These are phyloP conservation scores for Eurytoma adleriae DNA, from an alignment of 2,888 invertebrate species.

Conservation along the genomic window DNA sequence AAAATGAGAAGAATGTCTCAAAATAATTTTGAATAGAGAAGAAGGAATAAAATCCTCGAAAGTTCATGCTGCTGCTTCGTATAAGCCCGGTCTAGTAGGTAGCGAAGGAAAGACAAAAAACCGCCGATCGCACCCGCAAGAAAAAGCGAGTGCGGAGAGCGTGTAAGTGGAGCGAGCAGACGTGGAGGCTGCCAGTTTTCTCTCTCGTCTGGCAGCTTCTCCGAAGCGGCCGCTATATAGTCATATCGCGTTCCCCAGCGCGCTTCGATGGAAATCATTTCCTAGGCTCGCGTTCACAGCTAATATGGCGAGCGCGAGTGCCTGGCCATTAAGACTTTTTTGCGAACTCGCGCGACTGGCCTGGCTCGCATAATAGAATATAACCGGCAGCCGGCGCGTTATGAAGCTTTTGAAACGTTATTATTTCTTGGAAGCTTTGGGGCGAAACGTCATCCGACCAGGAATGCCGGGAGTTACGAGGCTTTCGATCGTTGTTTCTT, in stretches of 20 bases:
- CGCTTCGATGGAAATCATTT: slow-evolving; percentile 64
- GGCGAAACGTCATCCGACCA: too few relatives aligned
- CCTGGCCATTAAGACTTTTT: slow-evolving; percentile 50
- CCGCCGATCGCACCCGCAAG: too few relatives aligned
- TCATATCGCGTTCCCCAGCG: slow-evolving; percentile 60
- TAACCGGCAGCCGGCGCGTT: neutral
- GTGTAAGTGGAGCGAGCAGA: slow-evolving; percentile 1
- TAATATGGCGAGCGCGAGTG: slow-evolving; percentile 52
- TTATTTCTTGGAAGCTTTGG: slow-evolving; percentile 43
- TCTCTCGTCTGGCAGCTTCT: slow-evolving; percentile 17
- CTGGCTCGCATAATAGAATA: slow-evolving; percentile 33
- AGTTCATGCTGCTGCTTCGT: too few relatives aligned
- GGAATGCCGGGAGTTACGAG: too few relatives aligned
- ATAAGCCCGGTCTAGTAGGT: too few relatives aligned
- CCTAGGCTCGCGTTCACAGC: slow-evolving; percentile 62
- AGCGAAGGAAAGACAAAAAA: too few relatives aligned
- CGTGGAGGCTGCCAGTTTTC: slow-evolving; percentile 43
- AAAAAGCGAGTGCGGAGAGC: too few relatives aligned
- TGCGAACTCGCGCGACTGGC: slow-evolving; percentile 45
- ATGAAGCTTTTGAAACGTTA: slow-evolving; percentile 46
- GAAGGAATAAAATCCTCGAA: too few relatives aligned
- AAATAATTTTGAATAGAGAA: too few relatives aligned
- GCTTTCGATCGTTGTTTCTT: too few relatives aligned
- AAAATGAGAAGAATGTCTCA: too few relatives aligned
- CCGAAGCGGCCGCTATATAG: slow-evolving; percentile 54